Conservation (phyloP, 2,113 vertebrate genomes). For the Ammodytes dubius region DNA sequence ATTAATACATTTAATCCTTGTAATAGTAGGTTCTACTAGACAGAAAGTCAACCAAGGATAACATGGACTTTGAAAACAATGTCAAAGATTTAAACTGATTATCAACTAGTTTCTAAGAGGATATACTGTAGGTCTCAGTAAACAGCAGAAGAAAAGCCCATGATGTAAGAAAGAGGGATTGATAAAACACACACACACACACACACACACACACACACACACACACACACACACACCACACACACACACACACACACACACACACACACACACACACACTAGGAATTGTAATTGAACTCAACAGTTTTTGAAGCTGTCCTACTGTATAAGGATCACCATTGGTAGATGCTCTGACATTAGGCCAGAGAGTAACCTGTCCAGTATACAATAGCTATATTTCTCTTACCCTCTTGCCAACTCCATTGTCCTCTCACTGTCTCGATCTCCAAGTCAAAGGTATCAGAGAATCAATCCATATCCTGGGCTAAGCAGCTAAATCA, state of each 20-base stretch:
- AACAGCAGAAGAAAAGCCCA: neutral
- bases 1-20: neutral
- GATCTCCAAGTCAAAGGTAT: slow-evolving; percentile 50
- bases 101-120: neutral
- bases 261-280: too few species aligned
- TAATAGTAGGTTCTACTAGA: neutral
- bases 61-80: neutral
- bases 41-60: neutral
- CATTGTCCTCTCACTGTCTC: slow-evolving; percentile 16
- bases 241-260: too few species aligned
- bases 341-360: neutral
- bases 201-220: too few species aligned
- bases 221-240: too few species aligned
- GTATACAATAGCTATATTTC: slow-evolving; percentile 16
- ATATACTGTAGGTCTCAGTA: neutral
- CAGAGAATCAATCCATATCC: slow-evolving; percentile 43
- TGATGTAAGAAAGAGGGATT: neutral
- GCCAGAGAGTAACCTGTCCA: slow-evolving; percentile 8
- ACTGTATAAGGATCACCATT: neutral
- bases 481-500: slow-evolving; percentile 58
- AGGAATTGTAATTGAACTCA: too few species aligned
- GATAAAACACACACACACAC: too few species aligned
- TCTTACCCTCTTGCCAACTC: slow-evolving; percentile 1
- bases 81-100: neutral
- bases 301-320: neutral